These are phyloP conservation scores for Ochropleura plecta DNA, from an alignment of 2,888 invertebrate genomes.

Conservation along the genomic window DNA sequence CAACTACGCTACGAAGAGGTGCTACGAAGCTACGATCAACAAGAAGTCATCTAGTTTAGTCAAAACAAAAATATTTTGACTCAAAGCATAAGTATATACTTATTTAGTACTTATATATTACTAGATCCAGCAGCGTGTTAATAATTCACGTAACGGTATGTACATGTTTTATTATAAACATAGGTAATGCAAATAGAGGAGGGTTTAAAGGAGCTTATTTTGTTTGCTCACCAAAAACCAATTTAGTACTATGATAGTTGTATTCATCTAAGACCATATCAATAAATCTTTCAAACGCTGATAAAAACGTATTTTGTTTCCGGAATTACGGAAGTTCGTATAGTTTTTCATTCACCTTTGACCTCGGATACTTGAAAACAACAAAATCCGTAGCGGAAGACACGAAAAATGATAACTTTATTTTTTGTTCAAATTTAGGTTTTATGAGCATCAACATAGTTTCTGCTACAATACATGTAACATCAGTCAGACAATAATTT, in stretches of 20 bases:
- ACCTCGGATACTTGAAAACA: constrained; percentile 32
- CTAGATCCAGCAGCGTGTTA: constrained; percentile 32
- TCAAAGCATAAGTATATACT: constrained; percentile 25
- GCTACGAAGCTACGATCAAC: constrained; percentile 33
- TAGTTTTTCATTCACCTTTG: constrained; percentile 36
- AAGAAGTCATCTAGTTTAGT: constrained; percentile 4
- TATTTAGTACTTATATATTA: constrained; percentile 29
- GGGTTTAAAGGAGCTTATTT: constrained; percentile 18
- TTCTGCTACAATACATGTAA: neutral
- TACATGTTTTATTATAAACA: constrained; percentile 33
- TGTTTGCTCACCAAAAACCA: constrained; percentile 1
- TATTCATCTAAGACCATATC: constrained; percentile 1
- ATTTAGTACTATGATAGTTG: neutral
- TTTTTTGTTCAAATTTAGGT: constrained; percentile 9
- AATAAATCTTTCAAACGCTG: neutral
- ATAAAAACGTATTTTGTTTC: constrained; percentile 14
- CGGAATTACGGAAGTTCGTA: constrained; percentile 27
- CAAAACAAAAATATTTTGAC: constrained; percentile 27
- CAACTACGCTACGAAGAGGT: constrained; percentile 5
- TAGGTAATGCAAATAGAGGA: constrained; percentile 9
- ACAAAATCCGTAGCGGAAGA: constrained; percentile 18
- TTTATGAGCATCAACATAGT: neutral
- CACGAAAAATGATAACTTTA: neutral
- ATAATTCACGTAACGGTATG: constrained; percentile 50
- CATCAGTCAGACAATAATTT: neutral